Evolutionary conservation across 2,888 invertebrate species (phyloP), one percentile per base, ranked within the genome.

Genomic region (Dolomedes plantarius): DNA sequence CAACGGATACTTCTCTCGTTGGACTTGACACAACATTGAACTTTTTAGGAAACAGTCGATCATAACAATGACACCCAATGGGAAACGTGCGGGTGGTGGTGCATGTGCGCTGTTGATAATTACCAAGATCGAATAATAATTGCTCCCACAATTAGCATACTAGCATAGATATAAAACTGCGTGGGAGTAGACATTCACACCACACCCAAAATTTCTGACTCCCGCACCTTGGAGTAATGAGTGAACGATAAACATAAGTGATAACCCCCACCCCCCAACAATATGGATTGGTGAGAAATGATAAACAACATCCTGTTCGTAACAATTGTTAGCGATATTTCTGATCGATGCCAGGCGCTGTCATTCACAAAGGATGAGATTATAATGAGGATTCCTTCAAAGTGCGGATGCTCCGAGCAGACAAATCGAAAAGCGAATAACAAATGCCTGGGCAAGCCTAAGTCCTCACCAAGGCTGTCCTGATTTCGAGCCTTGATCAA

Each of bases 31-130:
- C 16, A 16, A 23, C 56, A 56, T 56, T 56, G 56, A 56, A 7
- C 56, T 56, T 56, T 16, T 56, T 56, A 56, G 23, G 56, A 56
- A 56, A 56, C 56, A 56, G n/a, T 56, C 36, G 9, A 9, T 36
- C 5, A 36, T 36, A 36, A 56, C 19, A 6, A 13, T 16, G 41
- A 46, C 6, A 46, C 13, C 41, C 16, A 9, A 36, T 36, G 36
- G 5, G 6, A 5, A 6, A 13, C 13, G 13, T 13, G 1, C 6
- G 13, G 5, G n/a, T 46, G 46, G 41, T 13, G 5, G 16, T 16
- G n/a, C n/a, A 9, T 16, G 1, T 46, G 36, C 36, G 36, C 36
- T 7, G 36, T 36, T 36, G 5, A 46, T 46, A 46, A 46, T 46
- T 56, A 56, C 56, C 56, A 56, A 16, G 3, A 23, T 56, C 23